These are phyloP conservation scores for Anabacerthia variegaticeps DNA, from an alignment of 2,797 vertebrate species.

Conservation along the genomic window DNA sequence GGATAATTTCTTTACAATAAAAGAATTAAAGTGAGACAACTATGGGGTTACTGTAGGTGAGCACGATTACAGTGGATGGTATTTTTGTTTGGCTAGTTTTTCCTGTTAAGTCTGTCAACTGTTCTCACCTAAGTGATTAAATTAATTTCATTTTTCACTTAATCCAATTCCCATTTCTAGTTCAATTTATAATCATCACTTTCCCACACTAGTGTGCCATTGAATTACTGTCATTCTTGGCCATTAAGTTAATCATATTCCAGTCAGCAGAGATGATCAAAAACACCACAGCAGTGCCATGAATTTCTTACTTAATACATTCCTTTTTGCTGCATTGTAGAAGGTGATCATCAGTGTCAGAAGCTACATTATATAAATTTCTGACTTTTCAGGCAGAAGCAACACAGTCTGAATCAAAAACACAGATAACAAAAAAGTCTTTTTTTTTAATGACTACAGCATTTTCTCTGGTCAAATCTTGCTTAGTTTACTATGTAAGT, in stretches of 20 bases:
- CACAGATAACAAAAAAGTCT: fast-evolving
- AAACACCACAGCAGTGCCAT: not conserved
- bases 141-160: conserved; percentile 39
- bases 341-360: not conserved
- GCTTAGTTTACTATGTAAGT: not conserved
- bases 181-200: conserved; percentile 25
- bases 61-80: not conserved
- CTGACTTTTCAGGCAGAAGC: not conserved
- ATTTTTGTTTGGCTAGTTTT: not conserved
- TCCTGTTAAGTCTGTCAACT: not conserved
- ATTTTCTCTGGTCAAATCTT: not conserved
- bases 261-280: not conserved
- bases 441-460: not conserved
- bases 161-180: not conserved
- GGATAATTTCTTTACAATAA: not conserved
- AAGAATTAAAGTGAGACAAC: not conserved
- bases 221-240: conserved; percentile 1
- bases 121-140: not conserved
- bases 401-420: not conserved
- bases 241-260: conserved; percentile 12
- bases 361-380: not conserved
- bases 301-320: not conserved
- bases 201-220: not conserved
- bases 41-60: not conserved
- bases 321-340: not conserved